phyloP scores from a whole-genome alignment of 2,888 invertebrate genomes.

The Microplitis deprimator region DNA sequence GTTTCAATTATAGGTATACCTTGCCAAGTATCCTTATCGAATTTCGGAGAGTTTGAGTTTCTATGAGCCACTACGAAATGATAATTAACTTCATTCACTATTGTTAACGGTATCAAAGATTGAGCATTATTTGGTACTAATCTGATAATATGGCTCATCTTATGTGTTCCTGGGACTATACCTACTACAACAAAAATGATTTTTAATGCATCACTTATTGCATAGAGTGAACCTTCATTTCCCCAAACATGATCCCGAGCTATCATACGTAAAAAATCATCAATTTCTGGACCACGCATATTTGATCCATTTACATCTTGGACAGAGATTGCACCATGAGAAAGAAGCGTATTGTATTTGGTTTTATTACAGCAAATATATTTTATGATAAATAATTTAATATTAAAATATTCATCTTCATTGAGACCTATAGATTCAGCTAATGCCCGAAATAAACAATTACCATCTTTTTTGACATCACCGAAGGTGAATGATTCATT shows the following conservation, averaged over 20 bases:
- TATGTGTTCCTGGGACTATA: neutral
- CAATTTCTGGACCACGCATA: neutral
- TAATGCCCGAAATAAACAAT: neutral
- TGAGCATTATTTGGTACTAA: neutral
- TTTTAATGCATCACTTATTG: slow-evolving; percentile 9
- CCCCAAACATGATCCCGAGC: neutral
- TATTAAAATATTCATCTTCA: neutral
- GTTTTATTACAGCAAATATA: neutral
- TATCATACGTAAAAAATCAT: neutral
- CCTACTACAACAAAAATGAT: neutral
- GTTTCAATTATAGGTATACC: neutral
- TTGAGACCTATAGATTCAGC: neutral
- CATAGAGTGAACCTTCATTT: slow-evolving; percentile 7
- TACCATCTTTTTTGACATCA: neutral
- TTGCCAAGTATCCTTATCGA: neutral
- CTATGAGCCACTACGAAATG: neutral
- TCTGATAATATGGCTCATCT: neutral
- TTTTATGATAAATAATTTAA: neutral
- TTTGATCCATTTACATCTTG: neutral
- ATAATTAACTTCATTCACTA: neutral
- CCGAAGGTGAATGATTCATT: neutral
- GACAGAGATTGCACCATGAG: neutral
- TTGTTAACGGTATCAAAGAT: neutral
- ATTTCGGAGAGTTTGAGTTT: slow-evolving; percentile 1
- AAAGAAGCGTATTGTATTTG: neutral